Percentiles rank a stretch among this genome's conserved stretches.
phyloP scores from a whole-genome alignment of 2,113 vertebrate species.

The Semicossyphus pulcher region DNA sequence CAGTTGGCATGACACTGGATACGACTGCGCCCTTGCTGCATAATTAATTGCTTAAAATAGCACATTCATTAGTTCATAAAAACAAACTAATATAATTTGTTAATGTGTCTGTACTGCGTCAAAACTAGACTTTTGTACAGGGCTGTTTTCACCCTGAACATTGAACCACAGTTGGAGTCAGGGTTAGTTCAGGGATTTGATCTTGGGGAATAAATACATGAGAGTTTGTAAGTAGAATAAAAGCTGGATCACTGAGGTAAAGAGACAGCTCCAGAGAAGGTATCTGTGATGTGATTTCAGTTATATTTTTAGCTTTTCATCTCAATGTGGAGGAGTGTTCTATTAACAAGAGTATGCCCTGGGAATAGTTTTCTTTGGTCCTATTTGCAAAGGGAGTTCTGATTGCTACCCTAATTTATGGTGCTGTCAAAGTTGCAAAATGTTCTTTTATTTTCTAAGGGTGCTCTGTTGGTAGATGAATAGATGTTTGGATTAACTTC shows the following conservation, averaged over 20 bases:
- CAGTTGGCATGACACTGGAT: slow-evolving; percentile 24
- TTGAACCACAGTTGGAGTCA: not conserved
- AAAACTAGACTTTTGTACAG: not conserved
- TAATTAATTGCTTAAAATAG: slow-evolving; percentile 24
- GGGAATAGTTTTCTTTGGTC: slow-evolving; percentile 49
- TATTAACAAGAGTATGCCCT: slow-evolving; percentile 49
- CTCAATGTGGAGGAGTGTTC: slow-evolving; percentile 43
- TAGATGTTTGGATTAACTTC: not conserved
- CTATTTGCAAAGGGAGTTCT: slow-evolving; percentile 10
- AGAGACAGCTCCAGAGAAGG: slow-evolving; percentile 33
- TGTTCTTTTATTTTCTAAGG: not conserved
- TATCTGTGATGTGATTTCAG: slow-evolving; percentile 47
- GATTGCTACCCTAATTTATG: slow-evolving; percentile 33
- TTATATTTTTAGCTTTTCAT: slow-evolving; percentile 63
- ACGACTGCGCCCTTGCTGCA: slow-evolving; percentile 12
- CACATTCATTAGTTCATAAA: slow-evolving; percentile 6
- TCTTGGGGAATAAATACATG: not conserved
- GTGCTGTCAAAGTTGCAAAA: not conserved
- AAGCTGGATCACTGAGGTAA: slow-evolving; percentile 42
- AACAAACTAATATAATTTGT: not conserved
- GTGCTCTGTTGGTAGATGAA: not conserved
- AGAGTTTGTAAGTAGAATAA: not conserved
- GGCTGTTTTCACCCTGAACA: not conserved
- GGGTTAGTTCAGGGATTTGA: slow-evolving; percentile 8
- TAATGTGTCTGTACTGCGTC: not conserved